phyloP scores from a whole-genome alignment of 2,797 vertebrate species.

The Cygnus olor region DNA sequence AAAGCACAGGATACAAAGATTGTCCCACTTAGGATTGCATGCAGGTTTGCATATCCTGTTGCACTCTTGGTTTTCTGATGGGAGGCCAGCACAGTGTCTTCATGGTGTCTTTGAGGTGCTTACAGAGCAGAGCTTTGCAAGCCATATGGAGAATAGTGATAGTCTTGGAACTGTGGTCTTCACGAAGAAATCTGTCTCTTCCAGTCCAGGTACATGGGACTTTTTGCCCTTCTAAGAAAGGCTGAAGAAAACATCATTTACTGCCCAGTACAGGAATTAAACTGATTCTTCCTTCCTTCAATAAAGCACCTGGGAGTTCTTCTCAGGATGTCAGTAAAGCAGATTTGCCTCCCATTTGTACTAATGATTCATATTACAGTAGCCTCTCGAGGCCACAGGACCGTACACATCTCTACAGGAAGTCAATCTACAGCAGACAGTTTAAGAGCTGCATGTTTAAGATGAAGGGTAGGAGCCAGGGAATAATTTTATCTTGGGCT shows the following conservation, averaged over 20 bases:
- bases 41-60: not conserved
- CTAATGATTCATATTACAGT: not conserved
- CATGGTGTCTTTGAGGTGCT: not conserved
- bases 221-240: not conserved
- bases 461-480: not conserved
- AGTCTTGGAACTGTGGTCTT: not conserved
- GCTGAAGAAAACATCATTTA: not conserved
- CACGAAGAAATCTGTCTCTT: not conserved
- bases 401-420: not conserved
- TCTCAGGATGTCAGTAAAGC: not conserved
- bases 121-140: not conserved
- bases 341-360: not conserved
- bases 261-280: not conserved
- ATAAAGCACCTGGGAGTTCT: not conserved
- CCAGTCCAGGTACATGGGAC: not conserved
- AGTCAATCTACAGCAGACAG: not conserved
- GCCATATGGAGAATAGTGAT: not conserved
- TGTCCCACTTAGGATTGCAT: rapidly evolving
- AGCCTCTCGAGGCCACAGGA: not conserved
- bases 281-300: not conserved
- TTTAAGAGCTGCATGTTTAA: not conserved
- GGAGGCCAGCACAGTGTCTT: rapidly evolving
- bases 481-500: not conserved
- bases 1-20: not conserved
- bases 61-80: not conserved